A percentile compares a stretch with the other conserved stretches of the same genome.
phyloP scores from a whole-genome alignment of 2,797 vertebrate species.

The Prionace glauca region DNA sequence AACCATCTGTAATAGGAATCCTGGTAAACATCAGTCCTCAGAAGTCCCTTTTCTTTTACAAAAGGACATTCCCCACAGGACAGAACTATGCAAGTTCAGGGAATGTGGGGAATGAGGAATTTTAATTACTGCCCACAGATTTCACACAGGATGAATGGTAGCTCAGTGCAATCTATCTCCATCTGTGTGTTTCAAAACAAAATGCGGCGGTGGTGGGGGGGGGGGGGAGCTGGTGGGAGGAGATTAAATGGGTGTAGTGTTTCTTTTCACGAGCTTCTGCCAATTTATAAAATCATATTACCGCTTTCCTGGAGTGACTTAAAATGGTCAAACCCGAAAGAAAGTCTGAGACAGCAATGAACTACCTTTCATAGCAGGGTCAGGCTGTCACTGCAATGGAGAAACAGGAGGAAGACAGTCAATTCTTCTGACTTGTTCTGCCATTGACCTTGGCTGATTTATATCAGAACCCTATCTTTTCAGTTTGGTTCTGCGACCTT shows the following conservation, averaged over 20 bases:
- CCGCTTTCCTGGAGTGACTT: background rate
- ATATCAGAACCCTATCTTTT: background rate
- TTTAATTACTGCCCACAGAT: conserved; percentile 7
- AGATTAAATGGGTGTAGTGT: background rate
- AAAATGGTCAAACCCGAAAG: background rate
- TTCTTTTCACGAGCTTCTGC: background rate
- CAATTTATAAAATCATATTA: background rate
- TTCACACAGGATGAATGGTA: conserved; percentile 8
- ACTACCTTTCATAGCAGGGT: background rate
- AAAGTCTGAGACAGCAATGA: background rate
- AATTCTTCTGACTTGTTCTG: background rate
- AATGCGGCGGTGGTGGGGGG: background rate
- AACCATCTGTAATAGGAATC: background rate
- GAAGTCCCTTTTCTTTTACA: background rate
- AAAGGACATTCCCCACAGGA: background rate
- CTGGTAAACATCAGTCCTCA: background rate
- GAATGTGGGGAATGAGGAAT: conserved; percentile 29
- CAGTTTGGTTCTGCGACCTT: background rate
- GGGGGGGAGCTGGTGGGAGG: background rate
- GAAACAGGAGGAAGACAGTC: background rate
- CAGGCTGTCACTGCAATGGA: background rate
- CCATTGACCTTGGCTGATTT: background rate
- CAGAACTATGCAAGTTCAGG: background rate
- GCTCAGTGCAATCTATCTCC: background rate
- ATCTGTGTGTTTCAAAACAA: background rate